Evolutionary conservation across 2,113 vertebrate genomes (phyloP), one percentile per base, ranked within the genome.

Genomic region (Anoura caudifer): DNA sequence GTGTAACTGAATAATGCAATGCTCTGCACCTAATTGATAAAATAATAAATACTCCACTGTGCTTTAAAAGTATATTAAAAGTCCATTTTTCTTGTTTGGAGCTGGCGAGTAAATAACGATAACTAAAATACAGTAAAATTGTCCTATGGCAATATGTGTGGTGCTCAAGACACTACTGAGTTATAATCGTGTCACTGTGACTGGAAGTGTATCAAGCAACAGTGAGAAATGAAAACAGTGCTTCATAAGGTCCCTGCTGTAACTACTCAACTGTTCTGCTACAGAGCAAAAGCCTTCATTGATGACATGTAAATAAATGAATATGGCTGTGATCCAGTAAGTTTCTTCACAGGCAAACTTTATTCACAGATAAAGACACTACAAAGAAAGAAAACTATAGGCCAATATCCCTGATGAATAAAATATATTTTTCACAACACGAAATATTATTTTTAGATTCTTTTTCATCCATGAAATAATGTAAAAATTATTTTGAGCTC

Each of bases 21-120:
- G 26, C 50, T 52, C 52, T 69, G 41, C 15, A 83, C 26, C n/a
- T 75, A 90, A 79, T 38, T 17, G 73, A 85, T 63, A 92, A 85
- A 87, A 76, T 70, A 76, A 67, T 54, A 14, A 59, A 45, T 13
- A 56, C 24, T 82, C 11, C 24, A 90, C 5, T 45, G 15, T 86
- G n/a, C 16, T 73, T 61, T 90, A 84, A 52, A 72, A 96, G 26
- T 67, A 85, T 38, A 81, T 52, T 84, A 59, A 52, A 91, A 83
- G 26, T 54, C 41, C 3, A 83, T 47, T 87, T 94, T 95, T 91
- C 56, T 95, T 79, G 28, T 67, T 92, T 90, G 61, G 54, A 47
- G 15, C 76, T 82, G 50, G 89, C 31, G 14, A 31, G 20, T 26
- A 83, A 70, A 92, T 38, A 92, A 28, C n/a, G 17, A 59, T 79